Conservation (phyloP, 2,113 vertebrate genomes). For the Passer domesticus region DNA sequence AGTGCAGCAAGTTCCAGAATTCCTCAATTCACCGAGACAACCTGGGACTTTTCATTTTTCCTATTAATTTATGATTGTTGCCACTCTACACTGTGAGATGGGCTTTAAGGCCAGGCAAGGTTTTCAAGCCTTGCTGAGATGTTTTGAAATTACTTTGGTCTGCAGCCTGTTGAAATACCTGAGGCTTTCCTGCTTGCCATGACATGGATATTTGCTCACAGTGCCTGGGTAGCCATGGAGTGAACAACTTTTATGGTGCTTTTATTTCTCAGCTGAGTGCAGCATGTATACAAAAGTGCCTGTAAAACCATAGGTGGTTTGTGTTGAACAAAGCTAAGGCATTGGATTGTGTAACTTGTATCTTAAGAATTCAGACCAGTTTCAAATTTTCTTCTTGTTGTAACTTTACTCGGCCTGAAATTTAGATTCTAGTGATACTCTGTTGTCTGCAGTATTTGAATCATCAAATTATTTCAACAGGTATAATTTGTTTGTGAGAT, state of each 20-base stretch:
- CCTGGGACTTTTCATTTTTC: neutral
- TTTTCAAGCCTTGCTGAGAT: neutral
- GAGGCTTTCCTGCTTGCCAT: neutral
- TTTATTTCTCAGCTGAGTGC: neutral
- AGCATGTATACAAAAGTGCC: neutral
- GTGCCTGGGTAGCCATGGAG: neutral
- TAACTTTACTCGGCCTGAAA: neutral
- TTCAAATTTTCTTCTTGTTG: neutral
- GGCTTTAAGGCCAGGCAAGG: neutral
- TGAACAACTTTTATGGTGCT: neutral
- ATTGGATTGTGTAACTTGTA: neutral
- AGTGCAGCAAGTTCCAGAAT: neutral
- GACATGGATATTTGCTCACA: neutral
- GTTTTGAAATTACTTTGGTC: neutral
- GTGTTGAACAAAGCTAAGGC: neutral
- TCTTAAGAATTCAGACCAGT: neutral
- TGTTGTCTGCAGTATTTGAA: neutral
- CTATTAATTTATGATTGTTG: neutral
- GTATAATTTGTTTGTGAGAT: neutral
- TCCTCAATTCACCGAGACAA: neutral
- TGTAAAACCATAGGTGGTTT: neutral
- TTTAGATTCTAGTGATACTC: neutral
- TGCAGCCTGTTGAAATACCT: neutral
- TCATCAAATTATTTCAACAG: neutral
- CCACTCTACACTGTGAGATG: neutral